phyloP scores from a whole-genome alignment of 2,113 vertebrate genomes.

The Cryptomyrus ogoouensis region DNA sequence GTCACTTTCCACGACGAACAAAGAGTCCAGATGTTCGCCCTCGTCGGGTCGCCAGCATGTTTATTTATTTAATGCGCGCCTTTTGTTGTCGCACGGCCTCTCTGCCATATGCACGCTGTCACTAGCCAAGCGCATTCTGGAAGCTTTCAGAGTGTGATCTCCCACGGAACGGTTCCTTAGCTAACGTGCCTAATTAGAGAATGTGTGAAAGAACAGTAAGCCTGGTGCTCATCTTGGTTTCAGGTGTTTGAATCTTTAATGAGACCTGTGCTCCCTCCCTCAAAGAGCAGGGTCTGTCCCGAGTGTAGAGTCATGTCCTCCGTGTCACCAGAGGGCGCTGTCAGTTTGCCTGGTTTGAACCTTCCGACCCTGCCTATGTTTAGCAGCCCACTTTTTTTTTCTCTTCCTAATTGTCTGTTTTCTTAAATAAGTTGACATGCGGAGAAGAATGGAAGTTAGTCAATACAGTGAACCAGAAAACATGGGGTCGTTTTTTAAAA shows the following conservation, averaged over 20 bases:
- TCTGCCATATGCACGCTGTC: background rate
- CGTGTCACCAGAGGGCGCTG: background rate
- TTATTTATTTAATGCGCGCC: background rate
- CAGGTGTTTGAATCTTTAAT: conserved; percentile 2
- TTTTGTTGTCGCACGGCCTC: background rate
- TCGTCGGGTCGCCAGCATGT: background rate
- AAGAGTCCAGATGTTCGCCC: background rate
- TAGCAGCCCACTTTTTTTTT: background rate
- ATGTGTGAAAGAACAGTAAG: background rate
- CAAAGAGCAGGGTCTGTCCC: background rate
- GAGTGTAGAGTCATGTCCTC: background rate
- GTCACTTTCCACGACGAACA: background rate
- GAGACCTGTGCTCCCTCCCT: background rate
- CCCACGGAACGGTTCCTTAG: background rate
- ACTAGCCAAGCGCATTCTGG: background rate
- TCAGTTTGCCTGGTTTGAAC: background rate
- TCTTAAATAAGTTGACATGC: background rate
- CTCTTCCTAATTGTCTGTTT: background rate
- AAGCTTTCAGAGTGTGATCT: background rate
- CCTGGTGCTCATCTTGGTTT: background rate
- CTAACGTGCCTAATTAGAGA: conserved; percentile 7
- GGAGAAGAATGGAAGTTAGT: background rate
- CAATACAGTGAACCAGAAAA: background rate
- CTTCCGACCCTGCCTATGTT: background rate
- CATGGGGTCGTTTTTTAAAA: background rate